Conservation (phyloP, 23 tunicate genomes). For the Trididemnum miniatum region DNA sequence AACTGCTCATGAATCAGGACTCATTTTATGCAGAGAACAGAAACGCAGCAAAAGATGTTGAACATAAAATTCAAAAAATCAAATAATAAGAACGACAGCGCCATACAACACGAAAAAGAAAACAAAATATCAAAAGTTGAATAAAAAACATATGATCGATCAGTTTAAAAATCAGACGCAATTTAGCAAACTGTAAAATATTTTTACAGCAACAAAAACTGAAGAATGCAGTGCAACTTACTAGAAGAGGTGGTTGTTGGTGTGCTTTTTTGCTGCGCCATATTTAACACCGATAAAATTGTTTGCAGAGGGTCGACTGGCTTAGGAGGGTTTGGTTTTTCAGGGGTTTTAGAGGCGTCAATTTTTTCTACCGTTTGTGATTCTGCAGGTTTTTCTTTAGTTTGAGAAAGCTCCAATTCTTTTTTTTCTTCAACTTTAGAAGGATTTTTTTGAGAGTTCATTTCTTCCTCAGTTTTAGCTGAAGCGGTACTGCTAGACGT, state of each 20-base stretch:
- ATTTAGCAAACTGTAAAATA: too few relatives aligned
- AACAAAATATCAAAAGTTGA: too few relatives aligned
- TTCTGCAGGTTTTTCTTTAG: neutral
- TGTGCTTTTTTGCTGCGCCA: slow-evolving; percentile 33
- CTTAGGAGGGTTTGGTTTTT: neutral
- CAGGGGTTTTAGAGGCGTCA: neutral
- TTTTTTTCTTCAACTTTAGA: neutral
- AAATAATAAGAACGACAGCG: too few relatives aligned
- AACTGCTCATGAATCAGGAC: too few relatives aligned
- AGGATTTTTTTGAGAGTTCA: neutral
- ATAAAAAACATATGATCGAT: too few relatives aligned
- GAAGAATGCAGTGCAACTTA: too few relatives aligned
- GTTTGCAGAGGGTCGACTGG: slow-evolving; percentile 72
- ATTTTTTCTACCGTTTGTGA: neutral
- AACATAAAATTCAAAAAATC: too few relatives aligned
- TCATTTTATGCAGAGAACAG: too few relatives aligned
- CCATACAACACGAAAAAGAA: too few relatives aligned
- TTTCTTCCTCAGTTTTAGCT: neutral
- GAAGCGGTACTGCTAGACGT: neutral
- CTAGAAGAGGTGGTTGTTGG: neutral
- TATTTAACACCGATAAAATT: slow-evolving; percentile 71
- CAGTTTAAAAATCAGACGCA: too few relatives aligned
- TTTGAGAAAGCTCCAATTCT: neutral
- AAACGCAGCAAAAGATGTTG: too few relatives aligned
- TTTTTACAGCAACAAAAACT: too few relatives aligned